These are phyloP conservation scores for Brachionus rubens DNA, from an alignment of 1,140 invertebrate genomes.

Conservation along the genomic window DNA sequence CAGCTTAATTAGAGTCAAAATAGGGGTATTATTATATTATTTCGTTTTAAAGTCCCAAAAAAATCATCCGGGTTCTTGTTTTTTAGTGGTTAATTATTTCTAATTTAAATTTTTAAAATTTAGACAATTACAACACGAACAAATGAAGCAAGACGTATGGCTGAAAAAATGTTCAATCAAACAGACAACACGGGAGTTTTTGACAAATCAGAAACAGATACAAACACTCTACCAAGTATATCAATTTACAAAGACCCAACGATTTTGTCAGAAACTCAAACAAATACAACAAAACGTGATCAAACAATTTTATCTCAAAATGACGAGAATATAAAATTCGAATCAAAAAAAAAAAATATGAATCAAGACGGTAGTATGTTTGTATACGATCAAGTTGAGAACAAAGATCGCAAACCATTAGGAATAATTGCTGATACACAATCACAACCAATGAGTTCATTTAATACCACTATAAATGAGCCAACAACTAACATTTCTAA, in stretches of 20 bases:
- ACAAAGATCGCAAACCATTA: conserved; percentile 19
- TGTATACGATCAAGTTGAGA: conserved; percentile 12
- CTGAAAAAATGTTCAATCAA: conserved; percentile 42
- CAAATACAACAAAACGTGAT: background rate
- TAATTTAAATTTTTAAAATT: too few species aligned
- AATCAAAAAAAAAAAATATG: background rate
- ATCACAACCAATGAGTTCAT: background rate
- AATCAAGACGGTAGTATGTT: conserved; percentile 33
- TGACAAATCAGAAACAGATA: background rate
- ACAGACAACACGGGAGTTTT: background rate
- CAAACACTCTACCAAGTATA: conserved; percentile 3
- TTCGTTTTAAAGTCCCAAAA: too few species aligned
- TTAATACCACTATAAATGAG: background rate
- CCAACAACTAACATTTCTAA: conserved; percentile 2
- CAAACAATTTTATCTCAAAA: background rate
- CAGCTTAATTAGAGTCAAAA: too few species aligned
- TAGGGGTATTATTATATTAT: too few species aligned
- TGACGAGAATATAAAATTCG: background rate
- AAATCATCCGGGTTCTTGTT: too few species aligned
- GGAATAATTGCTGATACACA: background rate
- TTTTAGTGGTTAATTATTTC: background rate
- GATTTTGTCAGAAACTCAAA: background rate
- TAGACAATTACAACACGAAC: conserved; percentile 30
- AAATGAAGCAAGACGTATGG: conserved; percentile 9
- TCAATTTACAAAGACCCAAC: conserved; percentile 21